Conservation (phyloP, 2,888 invertebrate species). For the Anticlea derivata region DNA sequence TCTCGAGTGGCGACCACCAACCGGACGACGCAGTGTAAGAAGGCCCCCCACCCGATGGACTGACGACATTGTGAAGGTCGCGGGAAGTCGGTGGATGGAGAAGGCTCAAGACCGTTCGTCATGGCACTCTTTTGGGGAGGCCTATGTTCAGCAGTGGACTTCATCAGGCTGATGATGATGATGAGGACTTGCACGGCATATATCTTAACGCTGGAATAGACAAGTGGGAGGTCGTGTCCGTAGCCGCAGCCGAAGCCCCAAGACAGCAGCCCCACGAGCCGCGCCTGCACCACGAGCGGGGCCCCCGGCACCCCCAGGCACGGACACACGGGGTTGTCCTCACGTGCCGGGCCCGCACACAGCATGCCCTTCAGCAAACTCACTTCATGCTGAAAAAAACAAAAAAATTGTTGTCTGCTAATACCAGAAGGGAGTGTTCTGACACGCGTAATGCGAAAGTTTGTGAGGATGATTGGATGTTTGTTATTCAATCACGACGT, state of each 20-base stretch:
- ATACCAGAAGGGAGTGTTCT: no score
- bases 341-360: constrained; percentile 59
- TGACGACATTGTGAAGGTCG: no score
- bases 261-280: constrained; percentile 59
- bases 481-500: no score
- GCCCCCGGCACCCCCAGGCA: constrained; percentile 72
- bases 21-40: no score
- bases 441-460: no score
- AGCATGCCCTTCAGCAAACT: constrained; percentile 50
- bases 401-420: no score
- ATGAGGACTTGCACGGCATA: constrained; percentile 48
- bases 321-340: constrained; percentile 43
- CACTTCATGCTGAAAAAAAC: constrained; percentile 49
- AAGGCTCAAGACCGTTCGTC: no score
- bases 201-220: constrained; percentile 55
- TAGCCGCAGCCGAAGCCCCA: constrained; percentile 76
- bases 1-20: no score
- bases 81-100: no score
- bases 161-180: background rate
- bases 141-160: background rate
- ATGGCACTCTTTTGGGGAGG: no score
- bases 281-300: constrained; percentile 54
- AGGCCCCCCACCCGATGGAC: no score
- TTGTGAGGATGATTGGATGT: no score
- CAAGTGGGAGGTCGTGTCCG: constrained; percentile 58